A percentile compares a stretch with the other conserved stretches of the same genome.
These are phyloP conservation scores for Cantharis nigra DNA, from an alignment of 2,888 invertebrate genomes.

Conservation along the genomic window DNA sequence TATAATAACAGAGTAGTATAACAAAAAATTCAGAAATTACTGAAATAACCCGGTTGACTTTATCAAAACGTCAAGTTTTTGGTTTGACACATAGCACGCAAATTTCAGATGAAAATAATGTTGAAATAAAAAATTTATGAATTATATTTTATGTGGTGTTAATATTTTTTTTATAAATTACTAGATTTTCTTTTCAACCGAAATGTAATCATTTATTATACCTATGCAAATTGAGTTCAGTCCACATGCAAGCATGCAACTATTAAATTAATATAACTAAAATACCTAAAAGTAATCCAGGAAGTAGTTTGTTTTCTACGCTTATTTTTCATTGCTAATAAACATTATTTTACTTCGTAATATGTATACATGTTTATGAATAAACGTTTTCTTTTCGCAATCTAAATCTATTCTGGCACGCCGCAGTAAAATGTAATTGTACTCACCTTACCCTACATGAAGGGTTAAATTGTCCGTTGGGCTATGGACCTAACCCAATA, in stretches of 20 bases:
- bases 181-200: neutral
- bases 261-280: neutral
- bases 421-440: neutral
- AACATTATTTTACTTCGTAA: neutral
- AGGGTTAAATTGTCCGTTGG: too few relatives aligned
- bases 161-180: neutral
- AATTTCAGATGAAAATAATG: neutral
- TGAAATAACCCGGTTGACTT: neutral
- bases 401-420: neutral
- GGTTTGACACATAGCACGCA: neutral
- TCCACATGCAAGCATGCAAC: neutral
- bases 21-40: neutral
- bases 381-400: neutral
- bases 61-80: neutral
- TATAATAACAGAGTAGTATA: neutral
- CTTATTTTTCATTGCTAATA: neutral
- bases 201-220: neutral
- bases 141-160: neutral
- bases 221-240: neutral
- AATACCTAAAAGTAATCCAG: neutral
- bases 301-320: neutral
- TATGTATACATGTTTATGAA: neutral
- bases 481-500: too few relatives aligned
- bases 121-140: neutral
- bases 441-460: too few relatives aligned